Conservation (phyloP, 2,797 vertebrate genomes). For the Balearica regulorum region DNA sequence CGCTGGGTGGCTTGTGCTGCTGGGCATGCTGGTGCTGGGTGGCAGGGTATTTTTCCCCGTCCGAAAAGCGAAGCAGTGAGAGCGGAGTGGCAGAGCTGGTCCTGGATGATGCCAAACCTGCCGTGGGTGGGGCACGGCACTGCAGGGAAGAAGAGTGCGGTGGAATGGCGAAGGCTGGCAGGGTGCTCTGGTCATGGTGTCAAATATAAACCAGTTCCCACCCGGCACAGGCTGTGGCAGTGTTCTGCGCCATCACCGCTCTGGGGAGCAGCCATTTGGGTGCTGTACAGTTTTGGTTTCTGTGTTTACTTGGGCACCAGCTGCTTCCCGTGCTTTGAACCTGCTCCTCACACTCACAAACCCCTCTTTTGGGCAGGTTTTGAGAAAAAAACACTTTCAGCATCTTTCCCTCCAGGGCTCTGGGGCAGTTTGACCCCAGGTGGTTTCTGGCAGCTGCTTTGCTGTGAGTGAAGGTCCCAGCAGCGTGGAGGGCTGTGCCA, state of each 20-base stretch:
- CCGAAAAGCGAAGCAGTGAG: neutral
- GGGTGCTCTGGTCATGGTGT: fast-evolving
- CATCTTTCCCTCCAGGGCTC: neutral
- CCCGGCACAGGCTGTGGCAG: fast-evolving
- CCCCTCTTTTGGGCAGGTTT: neutral
- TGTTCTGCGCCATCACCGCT: neutral
- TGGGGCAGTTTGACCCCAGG: neutral
- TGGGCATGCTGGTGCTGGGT: fast-evolving
- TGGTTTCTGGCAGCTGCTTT: neutral
- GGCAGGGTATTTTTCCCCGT: fast-evolving
- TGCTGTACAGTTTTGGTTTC: neutral
- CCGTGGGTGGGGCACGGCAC: neutral
- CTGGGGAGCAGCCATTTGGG: neutral
- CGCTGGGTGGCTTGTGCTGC: fast-evolving
- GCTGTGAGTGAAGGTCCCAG: fast-evolving
- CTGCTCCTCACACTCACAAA: fast-evolving
- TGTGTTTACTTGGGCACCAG: neutral
- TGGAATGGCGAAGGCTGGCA: neutral
- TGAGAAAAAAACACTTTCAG: neutral
- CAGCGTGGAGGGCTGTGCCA: neutral
- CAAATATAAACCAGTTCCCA: neutral
- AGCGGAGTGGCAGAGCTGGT: neutral
- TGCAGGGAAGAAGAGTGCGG: neutral
- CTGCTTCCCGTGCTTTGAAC: neutral
- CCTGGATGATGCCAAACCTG: neutral